Base-by-base conservation (phyloP, 2,888 invertebrate genomes). In the Cosmia pyralina region DNA sequence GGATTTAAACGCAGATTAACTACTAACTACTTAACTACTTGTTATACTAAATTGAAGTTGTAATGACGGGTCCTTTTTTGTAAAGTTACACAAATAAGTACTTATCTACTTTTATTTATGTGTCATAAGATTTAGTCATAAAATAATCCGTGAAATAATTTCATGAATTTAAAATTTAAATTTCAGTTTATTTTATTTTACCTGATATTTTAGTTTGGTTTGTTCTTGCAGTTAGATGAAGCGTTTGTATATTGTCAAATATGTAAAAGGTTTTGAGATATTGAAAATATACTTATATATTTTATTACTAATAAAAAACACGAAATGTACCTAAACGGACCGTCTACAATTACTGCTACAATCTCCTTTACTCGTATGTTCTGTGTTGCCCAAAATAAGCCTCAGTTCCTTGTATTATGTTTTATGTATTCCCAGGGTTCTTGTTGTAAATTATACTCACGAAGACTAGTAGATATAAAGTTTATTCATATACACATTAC, bases 121-220 rank as follows among this genome's bases (percentile, higher is more conserved):
- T 50, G 50, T 50, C 11, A 4, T 41, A 19, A 8, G 8, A 65
- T 50, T 65, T 28, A 17, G 41, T 55, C 17, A 41, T 19, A 22
- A 50, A 57, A 34, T 44, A 44, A 44, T 44, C 48, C 19, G 55
- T 50, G 68, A 34, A 55, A 44, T 67, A 38, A 41, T 53, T 34
- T n/a, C 1, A 69, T 28, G n/a, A 53, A 46, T n/a, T n/a, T 3
- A 44, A 11, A 4, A 58, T n/a, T n/a, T n/a, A n/a, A n/a, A n/a
- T n/a, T n/a, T n/a, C 15, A 22, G 34, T 48, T 55, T 48, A 6
- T 64, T 72, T 72, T 3, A 55, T 48, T 55, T 48, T 28, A 15
- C 46, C 7, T 10, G 2, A 2, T 34, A 3, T 3, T 34, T 34
- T 34, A 34, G 34, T 34, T 34, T 34, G 34, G 34, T 4, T 34